Conservation (phyloP, 2,888 invertebrate species). For the Chymomyza procnemis region DNA sequence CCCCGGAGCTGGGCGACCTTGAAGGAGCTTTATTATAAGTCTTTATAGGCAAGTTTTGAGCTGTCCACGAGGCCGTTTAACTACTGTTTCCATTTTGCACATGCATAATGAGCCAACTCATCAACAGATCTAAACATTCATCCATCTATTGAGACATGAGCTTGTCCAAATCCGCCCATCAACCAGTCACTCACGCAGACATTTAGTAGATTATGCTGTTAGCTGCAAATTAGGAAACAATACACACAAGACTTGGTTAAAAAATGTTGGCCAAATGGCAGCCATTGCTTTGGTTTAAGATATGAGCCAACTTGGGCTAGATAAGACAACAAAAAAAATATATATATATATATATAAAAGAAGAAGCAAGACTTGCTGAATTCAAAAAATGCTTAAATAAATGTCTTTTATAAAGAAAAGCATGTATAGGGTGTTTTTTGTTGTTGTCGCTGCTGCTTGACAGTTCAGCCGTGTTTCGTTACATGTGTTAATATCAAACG, state of each 20-base stretch:
- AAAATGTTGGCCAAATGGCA: not conserved
- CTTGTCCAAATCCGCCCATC: conserved; percentile 27
- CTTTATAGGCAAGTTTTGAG: not conserved
- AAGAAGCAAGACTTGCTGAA: conserved; percentile 20
- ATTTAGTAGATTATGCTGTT: conserved; percentile 48
- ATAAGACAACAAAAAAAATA: not conserved
- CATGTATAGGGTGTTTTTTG: conserved; percentile 14
- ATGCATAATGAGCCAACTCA: conserved; percentile 43
- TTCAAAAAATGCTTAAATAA: conserved; percentile 48
- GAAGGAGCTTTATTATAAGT: not conserved
- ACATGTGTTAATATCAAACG: too few relatives aligned
- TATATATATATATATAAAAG: too few relatives aligned
- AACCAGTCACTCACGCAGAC: conserved; percentile 25
- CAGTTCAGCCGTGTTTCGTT: too few relatives aligned
- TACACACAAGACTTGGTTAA: not conserved
- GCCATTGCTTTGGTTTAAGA: not conserved
- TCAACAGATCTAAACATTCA: conserved; percentile 25
- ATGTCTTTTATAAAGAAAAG: conserved; percentile 30
- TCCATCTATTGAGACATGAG: conserved; percentile 50
- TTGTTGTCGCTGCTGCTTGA: too few relatives aligned
- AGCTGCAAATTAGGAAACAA: conserved; percentile 29
- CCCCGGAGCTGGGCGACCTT: not conserved
- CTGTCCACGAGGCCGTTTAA: not conserved
- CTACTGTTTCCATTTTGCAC: conserved; percentile 20
- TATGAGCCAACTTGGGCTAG: not conserved